These are phyloP conservation scores for Mus caroli DNA, from an alignment of 2,797 vertebrate genomes.

Conservation along the genomic window DNA sequence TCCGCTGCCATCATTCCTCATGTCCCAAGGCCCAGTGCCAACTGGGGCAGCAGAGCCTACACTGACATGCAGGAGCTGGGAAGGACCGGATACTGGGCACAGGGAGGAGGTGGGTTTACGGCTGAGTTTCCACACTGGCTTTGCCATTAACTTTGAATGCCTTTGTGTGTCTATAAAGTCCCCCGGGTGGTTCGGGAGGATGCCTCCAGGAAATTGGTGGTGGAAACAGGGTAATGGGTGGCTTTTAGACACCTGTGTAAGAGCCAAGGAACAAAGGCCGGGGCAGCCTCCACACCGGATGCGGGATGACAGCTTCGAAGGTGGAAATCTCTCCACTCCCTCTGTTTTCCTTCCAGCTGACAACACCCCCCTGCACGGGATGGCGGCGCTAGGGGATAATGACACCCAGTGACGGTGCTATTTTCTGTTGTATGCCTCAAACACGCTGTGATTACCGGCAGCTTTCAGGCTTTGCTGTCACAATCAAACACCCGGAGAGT, in stretches of 20 bases:
- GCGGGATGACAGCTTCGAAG: background rate
- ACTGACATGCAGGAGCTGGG: background rate
- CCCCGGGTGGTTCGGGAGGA: conserved; percentile 53
- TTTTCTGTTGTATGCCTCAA: conserved; percentile 37
- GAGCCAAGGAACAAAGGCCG: conserved; percentile 48
- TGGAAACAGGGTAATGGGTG: conserved; percentile 70
- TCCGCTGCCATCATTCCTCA: background rate
- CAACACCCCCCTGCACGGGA: background rate
- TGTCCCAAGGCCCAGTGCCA: background rate
- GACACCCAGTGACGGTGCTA: rapidly evolving
- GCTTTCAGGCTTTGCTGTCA: conserved; percentile 15
- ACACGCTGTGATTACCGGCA: conserved; percentile 49
- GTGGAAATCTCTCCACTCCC: background rate
- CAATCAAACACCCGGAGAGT: background rate
- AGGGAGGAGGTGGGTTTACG: conserved; percentile 48
- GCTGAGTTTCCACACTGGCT: conserved; percentile 73
- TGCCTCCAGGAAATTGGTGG: conserved; percentile 67
- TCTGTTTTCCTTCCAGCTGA: background rate
- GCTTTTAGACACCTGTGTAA: conserved; percentile 56
- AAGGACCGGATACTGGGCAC: background rate
- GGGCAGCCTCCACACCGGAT: background rate
- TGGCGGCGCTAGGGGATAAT: background rate
- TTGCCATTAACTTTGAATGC: conserved; percentile 78
- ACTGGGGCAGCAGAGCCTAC: background rate
- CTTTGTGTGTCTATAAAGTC: conserved; percentile 55